phyloP scores from a whole-genome alignment of 1,140 invertebrate genomes.

The Bacillus rossius region DNA sequence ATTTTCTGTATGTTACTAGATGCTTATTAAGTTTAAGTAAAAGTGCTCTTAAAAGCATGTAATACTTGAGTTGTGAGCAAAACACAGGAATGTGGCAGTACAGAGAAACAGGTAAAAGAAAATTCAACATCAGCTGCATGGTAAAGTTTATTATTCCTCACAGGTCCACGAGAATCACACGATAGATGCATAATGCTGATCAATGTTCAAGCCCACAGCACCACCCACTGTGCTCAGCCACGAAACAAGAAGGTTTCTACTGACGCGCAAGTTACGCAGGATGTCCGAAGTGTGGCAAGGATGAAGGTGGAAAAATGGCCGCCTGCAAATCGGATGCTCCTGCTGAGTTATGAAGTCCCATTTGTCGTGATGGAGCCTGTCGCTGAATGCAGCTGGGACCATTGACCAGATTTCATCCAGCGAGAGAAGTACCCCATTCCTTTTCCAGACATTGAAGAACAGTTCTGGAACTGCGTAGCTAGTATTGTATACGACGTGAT shows the following conservation, averaged over 20 bases:
- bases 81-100: no score
- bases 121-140: no score
- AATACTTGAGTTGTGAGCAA: no score
- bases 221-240: neutral
- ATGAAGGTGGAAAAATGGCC: constrained; percentile 22
- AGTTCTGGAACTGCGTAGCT: constrained; percentile 43
- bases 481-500: constrained; percentile 38
- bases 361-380: neutral
- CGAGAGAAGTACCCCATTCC: constrained; percentile 34
- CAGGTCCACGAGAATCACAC: no score
- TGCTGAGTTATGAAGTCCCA: constrained; percentile 9
- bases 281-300: constrained; percentile 22
- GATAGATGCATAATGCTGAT: no score
- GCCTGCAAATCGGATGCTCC: constrained; percentile 23
- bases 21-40: no score
- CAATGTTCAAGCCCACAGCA: neutral
- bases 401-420: constrained; percentile 36
- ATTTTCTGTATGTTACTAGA: no score
- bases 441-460: constrained; percentile 39
- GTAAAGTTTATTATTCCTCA: no score
- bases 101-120: no score
- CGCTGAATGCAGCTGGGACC: neutral
- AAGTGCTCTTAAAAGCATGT: no score
- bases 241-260: neutral
- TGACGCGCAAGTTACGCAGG: constrained; percentile 2